A percentile compares a stretch with the other conserved stretches of the same genome.
Evolutionary conservation across 2,888 invertebrate genomes (phyloP).

Genomic region (Papilio gigon): DNA sequence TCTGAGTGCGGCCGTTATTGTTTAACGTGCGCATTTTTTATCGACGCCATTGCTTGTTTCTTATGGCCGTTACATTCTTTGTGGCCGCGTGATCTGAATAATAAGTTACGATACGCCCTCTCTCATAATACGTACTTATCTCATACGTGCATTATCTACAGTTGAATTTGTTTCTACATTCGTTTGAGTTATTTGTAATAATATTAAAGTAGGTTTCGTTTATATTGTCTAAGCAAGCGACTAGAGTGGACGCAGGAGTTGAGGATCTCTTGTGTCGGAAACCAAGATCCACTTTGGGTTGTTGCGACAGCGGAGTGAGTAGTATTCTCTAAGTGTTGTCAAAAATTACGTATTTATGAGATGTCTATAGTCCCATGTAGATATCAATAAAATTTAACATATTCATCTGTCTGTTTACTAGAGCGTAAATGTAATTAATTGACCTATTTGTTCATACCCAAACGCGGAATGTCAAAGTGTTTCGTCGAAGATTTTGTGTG

Average conservation of each 20-base stretch:
- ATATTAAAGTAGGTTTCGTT: background rate
- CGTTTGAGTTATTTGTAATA: background rate
- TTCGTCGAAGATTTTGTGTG: background rate
- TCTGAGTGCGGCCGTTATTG: background rate
- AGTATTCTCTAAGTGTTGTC: too few relatives aligned
- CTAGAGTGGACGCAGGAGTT: too few relatives aligned
- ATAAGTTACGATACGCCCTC: constrained; percentile 10
- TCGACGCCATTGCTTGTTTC: constrained; percentile 7
- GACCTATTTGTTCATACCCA: constrained; percentile 31
- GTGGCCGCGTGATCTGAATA: constrained; percentile 27
- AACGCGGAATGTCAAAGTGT: constrained; percentile 20
- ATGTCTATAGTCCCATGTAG: too few relatives aligned
- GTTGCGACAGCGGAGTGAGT: too few relatives aligned
- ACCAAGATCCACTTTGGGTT: too few relatives aligned
- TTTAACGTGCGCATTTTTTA: constrained; percentile 14
- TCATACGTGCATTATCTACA: constrained; percentile 28
- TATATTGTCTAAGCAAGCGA: background rate
- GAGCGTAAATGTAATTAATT: constrained; percentile 24
- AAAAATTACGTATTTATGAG: too few relatives aligned
- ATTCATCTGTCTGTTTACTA: constrained; percentile 11
- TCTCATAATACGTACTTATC: constrained; percentile 23
- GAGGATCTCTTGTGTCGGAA: too few relatives aligned
- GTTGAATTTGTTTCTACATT: background rate
- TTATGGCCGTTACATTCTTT: constrained; percentile 31
- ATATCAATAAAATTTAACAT: constrained; percentile 20